Conservation (phyloP, 1,140 invertebrate genomes). For the Leptoteleia sp. region DNA sequence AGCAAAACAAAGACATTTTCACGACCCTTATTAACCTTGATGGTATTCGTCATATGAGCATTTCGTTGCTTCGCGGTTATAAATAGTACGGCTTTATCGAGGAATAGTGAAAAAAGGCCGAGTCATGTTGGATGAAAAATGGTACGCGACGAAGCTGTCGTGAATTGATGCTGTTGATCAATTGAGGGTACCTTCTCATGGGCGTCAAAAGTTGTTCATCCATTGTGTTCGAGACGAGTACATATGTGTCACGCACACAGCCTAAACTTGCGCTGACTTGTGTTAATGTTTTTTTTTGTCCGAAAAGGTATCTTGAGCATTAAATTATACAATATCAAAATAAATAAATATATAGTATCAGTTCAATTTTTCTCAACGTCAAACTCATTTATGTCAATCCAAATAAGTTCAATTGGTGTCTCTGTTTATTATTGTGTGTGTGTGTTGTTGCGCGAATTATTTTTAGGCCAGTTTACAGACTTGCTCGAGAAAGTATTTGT, state of each 20-base stretch:
- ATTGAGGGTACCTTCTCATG: slow-evolving; percentile 31
- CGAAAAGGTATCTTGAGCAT: slow-evolving; percentile 12
- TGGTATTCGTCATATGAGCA: slow-evolving; percentile 70
- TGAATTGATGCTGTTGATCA: background rate
- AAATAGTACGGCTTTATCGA: slow-evolving; percentile 70
- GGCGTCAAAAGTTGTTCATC: slow-evolving; percentile 28
- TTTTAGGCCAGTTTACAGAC: slow-evolving; percentile 1
- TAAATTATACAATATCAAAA: slow-evolving; percentile 36
- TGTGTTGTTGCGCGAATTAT: slow-evolving; percentile 5
- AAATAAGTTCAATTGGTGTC: too few species aligned
- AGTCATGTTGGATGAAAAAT: slow-evolving; percentile 1
- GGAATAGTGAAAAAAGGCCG: slow-evolving; percentile 27
- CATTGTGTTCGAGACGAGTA: background rate
- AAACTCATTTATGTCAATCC: too few species aligned
- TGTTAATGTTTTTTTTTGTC: slow-evolving; percentile 17
- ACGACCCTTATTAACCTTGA: slow-evolving; percentile 78
- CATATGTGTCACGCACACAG: slow-evolving; percentile 7
- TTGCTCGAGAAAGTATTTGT: slow-evolving; percentile 3
- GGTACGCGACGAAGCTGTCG: background rate
- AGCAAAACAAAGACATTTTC: slow-evolving; percentile 73
- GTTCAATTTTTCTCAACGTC: too few species aligned
- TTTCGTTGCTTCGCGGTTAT: slow-evolving; percentile 69
- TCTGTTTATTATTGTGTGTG: too few species aligned
- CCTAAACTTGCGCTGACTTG: background rate
- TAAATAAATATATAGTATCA: slow-evolving; percentile 2